Evolutionary conservation across 2,797 vertebrate species (phyloP).

Genomic region (Sebastes minor): DNA sequence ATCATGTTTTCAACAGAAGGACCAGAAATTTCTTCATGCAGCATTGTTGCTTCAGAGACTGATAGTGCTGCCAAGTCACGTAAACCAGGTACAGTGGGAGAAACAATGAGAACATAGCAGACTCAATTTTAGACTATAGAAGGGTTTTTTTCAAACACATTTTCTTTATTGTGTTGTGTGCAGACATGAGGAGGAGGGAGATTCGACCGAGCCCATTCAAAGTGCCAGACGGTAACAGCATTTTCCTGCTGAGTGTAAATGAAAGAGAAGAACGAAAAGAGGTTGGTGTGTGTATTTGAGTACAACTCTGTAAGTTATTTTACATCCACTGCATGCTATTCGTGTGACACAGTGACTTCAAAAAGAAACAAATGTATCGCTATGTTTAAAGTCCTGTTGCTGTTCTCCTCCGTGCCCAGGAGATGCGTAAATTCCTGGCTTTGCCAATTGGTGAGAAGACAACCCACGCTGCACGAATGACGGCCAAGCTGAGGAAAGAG

Average conservation of each 20-base stretch:
- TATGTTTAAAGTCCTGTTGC: background rate
- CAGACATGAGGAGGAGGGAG: slow-evolving; percentile 35
- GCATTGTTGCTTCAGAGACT: background rate
- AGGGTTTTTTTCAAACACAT: background rate
- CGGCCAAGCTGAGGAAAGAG: slow-evolving; percentile 71
- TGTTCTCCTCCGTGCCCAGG: slow-evolving; percentile 70
- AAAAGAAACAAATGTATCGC: background rate
- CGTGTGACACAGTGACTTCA: background rate
- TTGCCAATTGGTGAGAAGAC: slow-evolving; percentile 85
- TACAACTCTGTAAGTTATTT: background rate
- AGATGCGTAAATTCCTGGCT: slow-evolving; percentile 77
- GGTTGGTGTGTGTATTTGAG: slow-evolving; percentile 64
- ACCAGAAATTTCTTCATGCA: slow-evolving; percentile 1
- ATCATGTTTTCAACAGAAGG: slow-evolving; percentile 11
- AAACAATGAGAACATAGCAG: background rate
- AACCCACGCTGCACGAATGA: slow-evolving; percentile 73
- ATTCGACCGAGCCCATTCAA: slow-evolving; percentile 85
- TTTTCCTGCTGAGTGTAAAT: slow-evolving; percentile 79
- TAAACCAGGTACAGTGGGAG: slow-evolving; percentile 30
- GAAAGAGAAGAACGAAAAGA: slow-evolving; percentile 71
- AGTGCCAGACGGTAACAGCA: slow-evolving; percentile 72
- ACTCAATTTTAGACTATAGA: background rate
- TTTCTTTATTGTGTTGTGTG: background rate
- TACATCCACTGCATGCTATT: background rate
- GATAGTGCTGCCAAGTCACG: slow-evolving; percentile 9